Percentiles rank a stretch among this genome's conserved stretches.
Conservation (phyloP, 2,888 invertebrate genomes). For the Eubasilissa splendida region DNA sequence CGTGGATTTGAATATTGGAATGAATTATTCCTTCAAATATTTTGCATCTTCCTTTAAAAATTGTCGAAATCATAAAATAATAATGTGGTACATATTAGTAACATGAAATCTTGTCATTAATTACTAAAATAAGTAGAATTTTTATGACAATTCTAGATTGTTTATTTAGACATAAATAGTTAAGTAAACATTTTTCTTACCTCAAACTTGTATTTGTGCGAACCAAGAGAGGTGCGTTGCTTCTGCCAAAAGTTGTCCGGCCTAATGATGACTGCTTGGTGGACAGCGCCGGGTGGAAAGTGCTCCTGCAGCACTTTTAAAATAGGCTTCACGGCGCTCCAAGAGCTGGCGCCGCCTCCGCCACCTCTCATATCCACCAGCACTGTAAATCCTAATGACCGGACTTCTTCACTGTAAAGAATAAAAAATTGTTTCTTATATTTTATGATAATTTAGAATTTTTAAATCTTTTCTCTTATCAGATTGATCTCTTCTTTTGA, state of each 20-base stretch:
- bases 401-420: constrained; percentile 85
- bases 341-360: constrained; percentile 81
- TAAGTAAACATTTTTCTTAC: constrained; percentile 69
- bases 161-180: too few species aligned
- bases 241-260: constrained; percentile 99
- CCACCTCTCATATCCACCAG: constrained; percentile 98
- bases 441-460: too few species aligned
- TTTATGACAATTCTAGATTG: too few species aligned
- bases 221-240: constrained; percentile 96
- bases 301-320: constrained; percentile 97
- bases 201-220: constrained; percentile 99
- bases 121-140: too few species aligned
- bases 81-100: too few species aligned
- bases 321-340: constrained; percentile 97
- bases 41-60: too few species aligned
- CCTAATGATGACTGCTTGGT: constrained; percentile 97
- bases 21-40: too few species aligned
- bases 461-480: too few species aligned
- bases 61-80: too few species aligned
- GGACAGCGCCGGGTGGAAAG: constrained; percentile 91
- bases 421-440: constrained; percentile 49
- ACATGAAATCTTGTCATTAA: too few species aligned
- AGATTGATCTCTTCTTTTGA: too few species aligned
- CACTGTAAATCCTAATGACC: constrained; percentile 93
- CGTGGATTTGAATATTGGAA: too few species aligned